These are phyloP conservation scores for Anolis apletophallus DNA, from an alignment of 2,797 vertebrate species.

Conservation along the genomic window DNA sequence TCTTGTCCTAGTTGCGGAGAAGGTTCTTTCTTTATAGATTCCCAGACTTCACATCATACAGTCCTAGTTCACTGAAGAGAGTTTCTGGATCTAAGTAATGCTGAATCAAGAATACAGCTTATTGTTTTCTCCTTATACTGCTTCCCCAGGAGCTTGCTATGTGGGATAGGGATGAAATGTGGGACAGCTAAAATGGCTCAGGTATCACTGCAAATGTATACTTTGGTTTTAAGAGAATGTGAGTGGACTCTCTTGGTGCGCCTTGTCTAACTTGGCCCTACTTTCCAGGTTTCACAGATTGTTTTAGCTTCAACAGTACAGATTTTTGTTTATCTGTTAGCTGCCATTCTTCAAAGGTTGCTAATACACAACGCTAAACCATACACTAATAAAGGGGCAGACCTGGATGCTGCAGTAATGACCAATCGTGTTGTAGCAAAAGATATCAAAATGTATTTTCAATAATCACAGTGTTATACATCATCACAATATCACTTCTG, in stretches of 20 bases:
- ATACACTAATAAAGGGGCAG: no score
- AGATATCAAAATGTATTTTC: no score
- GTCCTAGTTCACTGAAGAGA: not conserved
- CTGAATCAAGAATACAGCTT: not conserved
- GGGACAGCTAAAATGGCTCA: not conserved
- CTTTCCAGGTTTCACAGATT: not conserved
- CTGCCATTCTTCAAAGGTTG: not conserved
- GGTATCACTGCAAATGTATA: no score
- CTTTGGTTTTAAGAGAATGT: not conserved
- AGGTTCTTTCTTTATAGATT: not conserved
- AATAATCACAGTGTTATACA: no score
- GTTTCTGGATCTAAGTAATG: not conserved
- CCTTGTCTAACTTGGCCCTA: not conserved
- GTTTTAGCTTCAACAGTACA: not conserved
- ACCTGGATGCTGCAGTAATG: no score
- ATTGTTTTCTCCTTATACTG: no score
- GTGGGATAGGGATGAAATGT: not conserved
- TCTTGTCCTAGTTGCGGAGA: not conserved
- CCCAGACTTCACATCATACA: not conserved
- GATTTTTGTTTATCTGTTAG: not conserved
- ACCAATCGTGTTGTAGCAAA: no score
- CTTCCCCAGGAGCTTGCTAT: not conserved
- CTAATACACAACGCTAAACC: no score
- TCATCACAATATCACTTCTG: no score
- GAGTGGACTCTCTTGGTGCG: not conserved